phyloP scores from a whole-genome alignment of 2,113 vertebrate genomes.

The Vidua macroura region DNA sequence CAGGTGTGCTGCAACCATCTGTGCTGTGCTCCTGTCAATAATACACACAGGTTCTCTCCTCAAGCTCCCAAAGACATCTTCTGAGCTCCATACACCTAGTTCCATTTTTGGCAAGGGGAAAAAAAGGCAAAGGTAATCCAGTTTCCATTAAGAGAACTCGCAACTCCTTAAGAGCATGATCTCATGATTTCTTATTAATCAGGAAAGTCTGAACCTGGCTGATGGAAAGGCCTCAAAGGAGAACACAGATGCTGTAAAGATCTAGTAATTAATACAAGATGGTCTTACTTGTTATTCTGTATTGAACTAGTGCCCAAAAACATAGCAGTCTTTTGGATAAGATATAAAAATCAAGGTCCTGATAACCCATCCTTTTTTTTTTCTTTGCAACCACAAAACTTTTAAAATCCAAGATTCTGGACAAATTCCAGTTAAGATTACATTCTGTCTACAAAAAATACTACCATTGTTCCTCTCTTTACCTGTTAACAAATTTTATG shows the following conservation, averaged over 20 bases:
- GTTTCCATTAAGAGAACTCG: neutral
- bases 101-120: neutral
- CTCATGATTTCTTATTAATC: neutral
- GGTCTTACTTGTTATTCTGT: neutral
- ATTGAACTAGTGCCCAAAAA: neutral
- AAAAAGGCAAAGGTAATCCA: neutral
- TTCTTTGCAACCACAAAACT: neutral
- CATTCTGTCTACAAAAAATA: neutral
- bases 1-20: neutral
- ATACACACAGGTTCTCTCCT: neutral
- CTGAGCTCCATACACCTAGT: neutral
- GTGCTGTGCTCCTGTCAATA: neutral
- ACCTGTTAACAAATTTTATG: slow-evolving; percentile 24
- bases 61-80: neutral
- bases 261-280: neutral
- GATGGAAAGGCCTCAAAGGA: neutral
- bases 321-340: neutral
- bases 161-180: neutral
- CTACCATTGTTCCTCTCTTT: neutral
- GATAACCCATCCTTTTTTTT: neutral
- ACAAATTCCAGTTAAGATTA: neutral
- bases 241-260: neutral
- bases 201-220: neutral
- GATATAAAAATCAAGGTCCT: neutral
- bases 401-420: neutral